Base-by-base conservation (phyloP, 2,888 invertebrate species). In the Clistopyga incitator region DNA sequence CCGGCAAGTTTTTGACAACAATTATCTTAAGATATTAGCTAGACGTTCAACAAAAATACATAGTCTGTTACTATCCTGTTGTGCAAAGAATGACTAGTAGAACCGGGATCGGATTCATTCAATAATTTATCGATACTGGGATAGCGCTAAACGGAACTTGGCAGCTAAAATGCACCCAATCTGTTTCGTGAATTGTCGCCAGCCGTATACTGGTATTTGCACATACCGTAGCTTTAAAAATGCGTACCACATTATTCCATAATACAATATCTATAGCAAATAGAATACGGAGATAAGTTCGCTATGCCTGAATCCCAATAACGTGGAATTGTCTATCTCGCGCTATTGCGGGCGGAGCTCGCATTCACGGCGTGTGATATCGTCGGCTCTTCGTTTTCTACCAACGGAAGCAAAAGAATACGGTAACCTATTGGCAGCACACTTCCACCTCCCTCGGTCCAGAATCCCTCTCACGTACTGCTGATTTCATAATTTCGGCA, bases 401-500 rank as follows among this genome's bases (percentile, higher is more conserved):
- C 68, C 74, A 52, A 68, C 70, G 70, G 54, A 56, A 47, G 68
- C 15, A 72, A 45, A 71, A 56, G 64, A 38, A 64, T 45, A 67
- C 56, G 52, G 65, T 65, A 38, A 23, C 50, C 52, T 45, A 75
- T 54, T 52, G 50, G 71, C 54, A 56, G 74, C 42, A 59, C 65
- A 54, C 74, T 77, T 77, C 64, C 64, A 50, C 67, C 76, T 45
- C 56, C 77, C 72, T 72, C 67, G 76, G 81, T 83, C 78, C 74
- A 78, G 86, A 88, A 88, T 87, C 87, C 89, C 80, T 86, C 86
- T 88, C 91, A 90, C 91, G 90, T 91, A 90, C 88, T 88, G 91
- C 90, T 91, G 92, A 92, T 92, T 91, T 91, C 90, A 90, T 92
- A 92, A 91, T 91, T 91, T 90, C 89, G 90, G 91, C 90, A 90